Evolutionary conservation across 2,113 vertebrate species (phyloP).

Genomic region (Numida meleagris): DNA sequence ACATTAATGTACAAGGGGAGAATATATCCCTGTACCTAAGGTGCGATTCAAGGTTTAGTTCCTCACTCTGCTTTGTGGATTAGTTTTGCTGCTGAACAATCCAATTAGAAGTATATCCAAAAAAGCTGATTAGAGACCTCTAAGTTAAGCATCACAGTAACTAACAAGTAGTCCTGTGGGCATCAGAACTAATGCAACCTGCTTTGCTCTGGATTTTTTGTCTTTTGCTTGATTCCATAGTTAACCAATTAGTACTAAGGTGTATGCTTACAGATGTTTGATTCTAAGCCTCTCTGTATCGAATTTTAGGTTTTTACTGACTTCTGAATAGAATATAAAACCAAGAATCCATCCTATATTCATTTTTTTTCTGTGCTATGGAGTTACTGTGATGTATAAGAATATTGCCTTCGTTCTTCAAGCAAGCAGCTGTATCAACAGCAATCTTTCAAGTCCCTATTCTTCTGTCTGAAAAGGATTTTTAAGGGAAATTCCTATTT

Average conservation of each 20-base stretch:
- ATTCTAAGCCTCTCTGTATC: background rate
- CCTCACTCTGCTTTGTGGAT: background rate
- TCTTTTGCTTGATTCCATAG: background rate
- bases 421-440: background rate
- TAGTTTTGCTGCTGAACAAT: background rate
- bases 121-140: background rate
- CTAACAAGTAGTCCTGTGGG: background rate
- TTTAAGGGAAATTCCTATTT: background rate
- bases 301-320: background rate
- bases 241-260: background rate
- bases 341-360: background rate
- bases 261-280: background rate
- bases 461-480: background rate
- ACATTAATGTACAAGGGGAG: background rate
- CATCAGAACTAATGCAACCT: background rate
- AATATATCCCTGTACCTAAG: background rate
- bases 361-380: fast-evolving
- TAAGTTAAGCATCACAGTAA: background rate
- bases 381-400: background rate
- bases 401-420: background rate
- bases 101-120: background rate
- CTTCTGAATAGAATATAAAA: background rate
- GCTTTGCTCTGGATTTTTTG: background rate
- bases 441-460: background rate
- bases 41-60: background rate